phyloP scores from a whole-genome alignment of 2,113 vertebrate species.

The Phrynosoma blainvillii region DNA sequence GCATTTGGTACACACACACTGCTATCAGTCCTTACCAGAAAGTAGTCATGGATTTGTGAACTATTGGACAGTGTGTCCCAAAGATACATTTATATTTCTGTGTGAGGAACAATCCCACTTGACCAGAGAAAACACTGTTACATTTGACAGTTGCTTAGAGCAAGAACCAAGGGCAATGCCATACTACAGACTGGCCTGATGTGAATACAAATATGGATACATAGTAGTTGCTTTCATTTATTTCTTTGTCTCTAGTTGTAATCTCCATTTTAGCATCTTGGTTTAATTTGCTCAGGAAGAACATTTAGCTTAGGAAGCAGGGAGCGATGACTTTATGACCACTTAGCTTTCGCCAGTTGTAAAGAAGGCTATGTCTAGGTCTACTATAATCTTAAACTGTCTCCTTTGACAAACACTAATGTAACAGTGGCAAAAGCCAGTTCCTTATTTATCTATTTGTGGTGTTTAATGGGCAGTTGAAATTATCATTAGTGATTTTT shows the following conservation, averaged over 20 bases:
- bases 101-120: background rate
- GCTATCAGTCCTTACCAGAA: background rate
- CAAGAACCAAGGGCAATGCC: background rate
- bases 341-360: fast-evolving
- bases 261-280: background rate
- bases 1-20: too few species aligned
- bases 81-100: background rate
- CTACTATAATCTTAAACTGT: background rate
- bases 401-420: background rate
- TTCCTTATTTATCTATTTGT: constrained; percentile 59
- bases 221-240: background rate
- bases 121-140: background rate
- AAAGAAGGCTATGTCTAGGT: background rate
- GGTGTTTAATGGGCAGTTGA: constrained; percentile 41
- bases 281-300: background rate
- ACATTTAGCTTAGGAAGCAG: background rate
- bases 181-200: background rate
- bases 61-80: background rate
- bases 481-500: constrained; percentile 36
- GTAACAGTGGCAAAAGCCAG: constrained; percentile 48
- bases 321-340: background rate
- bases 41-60: background rate
- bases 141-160: background rate
- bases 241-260: background rate
- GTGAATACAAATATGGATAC: background rate